Conservation (phyloP, 2,888 invertebrate species). For the Brenthis ino region DNA sequence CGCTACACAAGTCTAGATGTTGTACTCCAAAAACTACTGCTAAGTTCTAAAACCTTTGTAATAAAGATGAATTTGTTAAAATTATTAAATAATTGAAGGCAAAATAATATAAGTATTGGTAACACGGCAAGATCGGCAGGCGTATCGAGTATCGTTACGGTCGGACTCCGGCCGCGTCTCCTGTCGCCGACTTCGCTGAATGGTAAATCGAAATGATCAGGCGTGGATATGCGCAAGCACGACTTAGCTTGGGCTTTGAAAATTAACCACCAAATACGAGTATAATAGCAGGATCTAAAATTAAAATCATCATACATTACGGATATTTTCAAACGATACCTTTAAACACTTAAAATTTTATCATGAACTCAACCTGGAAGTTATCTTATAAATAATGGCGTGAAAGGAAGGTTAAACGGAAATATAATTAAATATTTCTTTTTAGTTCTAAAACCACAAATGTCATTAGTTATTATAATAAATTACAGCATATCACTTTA, state of each 20-base stretch:
- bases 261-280: not conserved
- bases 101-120: constrained; percentile 19
- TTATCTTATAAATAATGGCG: constrained; percentile 43
- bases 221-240: constrained; percentile 23
- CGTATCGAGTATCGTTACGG: constrained; percentile 71
- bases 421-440: constrained; percentile 36
- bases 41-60: constrained; percentile 5
- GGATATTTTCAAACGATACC: not conserved
- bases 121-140: constrained; percentile 60
- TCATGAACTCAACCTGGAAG: constrained; percentile 8
- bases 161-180: constrained; percentile 46
- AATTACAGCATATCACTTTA: no score
- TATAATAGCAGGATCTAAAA: not conserved
- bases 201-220: constrained; percentile 12
- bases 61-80: constrained; percentile 18
- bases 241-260: constrained; percentile 17
- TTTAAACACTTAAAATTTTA: not conserved
- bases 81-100: constrained; percentile 23
- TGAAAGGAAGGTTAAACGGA: constrained; percentile 51
- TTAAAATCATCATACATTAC: not conserved
- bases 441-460: constrained; percentile 28
- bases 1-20: not conserved
- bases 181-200: constrained; percentile 27
- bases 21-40: not conserved
- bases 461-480: not conserved